These are phyloP conservation scores for Caenorhabditis sinica DNA, from an alignment of 2,888 invertebrate genomes.

Conservation along the genomic window DNA sequence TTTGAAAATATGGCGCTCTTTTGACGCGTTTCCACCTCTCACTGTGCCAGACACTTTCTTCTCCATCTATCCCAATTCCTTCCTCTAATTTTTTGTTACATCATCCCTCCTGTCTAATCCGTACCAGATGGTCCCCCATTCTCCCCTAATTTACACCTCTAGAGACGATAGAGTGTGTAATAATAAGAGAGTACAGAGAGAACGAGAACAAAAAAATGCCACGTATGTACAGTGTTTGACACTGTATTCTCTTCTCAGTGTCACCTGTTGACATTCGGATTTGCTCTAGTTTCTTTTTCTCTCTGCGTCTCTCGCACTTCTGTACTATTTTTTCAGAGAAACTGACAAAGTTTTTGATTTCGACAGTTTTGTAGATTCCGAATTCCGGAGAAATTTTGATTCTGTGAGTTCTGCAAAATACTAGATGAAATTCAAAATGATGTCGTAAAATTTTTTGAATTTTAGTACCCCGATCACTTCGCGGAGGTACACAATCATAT, in stretches of 20 bases:
- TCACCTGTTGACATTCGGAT: background rate
- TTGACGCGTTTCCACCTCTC: background rate
- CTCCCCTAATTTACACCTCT: background rate
- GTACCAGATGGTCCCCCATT: background rate
- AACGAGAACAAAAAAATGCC: slow-evolving; percentile 1
- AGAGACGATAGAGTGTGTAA: background rate
- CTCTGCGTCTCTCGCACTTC: background rate
- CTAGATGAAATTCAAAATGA: no score
- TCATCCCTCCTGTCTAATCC: background rate
- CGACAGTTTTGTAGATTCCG: background rate
- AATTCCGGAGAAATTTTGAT: background rate
- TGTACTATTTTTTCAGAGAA: background rate
- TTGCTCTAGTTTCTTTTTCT: background rate
- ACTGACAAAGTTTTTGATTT: background rate
- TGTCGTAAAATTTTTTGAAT: no score
- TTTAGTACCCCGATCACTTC: no score
- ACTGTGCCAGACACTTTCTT: no score
- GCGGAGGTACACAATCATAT: no score
- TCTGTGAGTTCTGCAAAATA: background rate
- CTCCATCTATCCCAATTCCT: no score
- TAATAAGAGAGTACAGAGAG: background rate
- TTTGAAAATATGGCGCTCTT: background rate
- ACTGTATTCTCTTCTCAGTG: background rate
- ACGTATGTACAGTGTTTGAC: slow-evolving; percentile 8
- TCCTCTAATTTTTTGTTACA: background rate